These are phyloP conservation scores for Holacanthus passer DNA, from an alignment of 2,113 vertebrate genomes.

Conservation along the genomic window DNA sequence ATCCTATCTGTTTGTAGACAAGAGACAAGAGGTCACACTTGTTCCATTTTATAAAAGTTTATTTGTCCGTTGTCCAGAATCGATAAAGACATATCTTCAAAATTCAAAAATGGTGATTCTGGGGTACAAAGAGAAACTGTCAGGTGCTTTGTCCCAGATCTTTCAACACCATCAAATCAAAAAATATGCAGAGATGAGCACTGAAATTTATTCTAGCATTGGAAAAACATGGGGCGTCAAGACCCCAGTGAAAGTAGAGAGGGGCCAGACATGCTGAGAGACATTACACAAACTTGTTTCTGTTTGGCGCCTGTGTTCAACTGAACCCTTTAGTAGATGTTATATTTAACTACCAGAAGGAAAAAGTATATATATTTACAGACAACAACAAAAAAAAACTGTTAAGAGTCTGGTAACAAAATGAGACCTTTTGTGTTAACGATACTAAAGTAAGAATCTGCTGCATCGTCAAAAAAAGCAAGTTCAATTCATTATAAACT, in stretches of 20 bases:
- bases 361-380: neutral
- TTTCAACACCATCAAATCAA: neutral
- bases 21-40: neutral
- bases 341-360: neutral
- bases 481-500: neutral
- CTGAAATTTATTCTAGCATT: neutral
- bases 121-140: neutral
- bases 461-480: neutral
- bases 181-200: neutral
- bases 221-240: neutral
- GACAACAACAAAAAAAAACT: neutral
- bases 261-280: neutral
- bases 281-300: neutral
- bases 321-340: neutral
- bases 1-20: neutral
- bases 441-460: neutral
- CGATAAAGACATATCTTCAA: neutral
- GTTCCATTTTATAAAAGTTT: neutral
- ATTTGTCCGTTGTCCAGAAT: slow-evolving; percentile 3
- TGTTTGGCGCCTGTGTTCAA: neutral
- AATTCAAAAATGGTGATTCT: slow-evolving; percentile 3
- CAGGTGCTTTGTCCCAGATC: neutral
- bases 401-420: neutral
- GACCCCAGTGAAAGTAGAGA: neutral
- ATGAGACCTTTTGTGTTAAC: slow-evolving; percentile 11